These are phyloP conservation scores for Trachelus iudaicus DNA, from an alignment of 2,888 invertebrate genomes.

Conservation along the genomic window DNA sequence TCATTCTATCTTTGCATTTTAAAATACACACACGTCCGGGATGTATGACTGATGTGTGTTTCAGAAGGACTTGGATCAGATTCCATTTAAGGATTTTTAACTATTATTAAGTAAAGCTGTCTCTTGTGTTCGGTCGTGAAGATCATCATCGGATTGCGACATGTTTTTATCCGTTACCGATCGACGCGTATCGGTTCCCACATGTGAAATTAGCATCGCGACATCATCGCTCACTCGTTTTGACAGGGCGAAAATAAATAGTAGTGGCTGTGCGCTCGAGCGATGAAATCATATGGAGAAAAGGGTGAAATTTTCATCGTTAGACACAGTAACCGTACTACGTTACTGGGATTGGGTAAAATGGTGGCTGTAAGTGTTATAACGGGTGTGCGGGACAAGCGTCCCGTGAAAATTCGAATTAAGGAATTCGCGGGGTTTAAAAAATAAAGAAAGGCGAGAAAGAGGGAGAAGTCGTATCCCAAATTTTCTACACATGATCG, in stretches of 20 bases:
- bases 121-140: not conserved
- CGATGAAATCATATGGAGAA: conserved; percentile 21
- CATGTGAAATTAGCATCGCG: conserved; percentile 50
- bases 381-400: not conserved
- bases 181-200: conserved; percentile 38
- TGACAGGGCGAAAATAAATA: conserved; percentile 54
- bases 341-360: not conserved
- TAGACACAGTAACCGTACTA: conserved; percentile 5
- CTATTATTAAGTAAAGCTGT: not conserved
- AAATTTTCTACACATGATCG: conserved; percentile 62
- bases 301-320: conserved; percentile 30
- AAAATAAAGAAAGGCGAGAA: conserved; percentile 8
- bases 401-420: conserved; percentile 46
- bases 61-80: not conserved
- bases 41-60: not conserved
- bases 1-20: not conserved
- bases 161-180: not conserved
- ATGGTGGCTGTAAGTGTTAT: not conserved
- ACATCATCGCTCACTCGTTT: conserved; percentile 56
- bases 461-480: conserved; percentile 19
- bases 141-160: not conserved
- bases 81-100: not conserved
- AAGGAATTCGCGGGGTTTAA: conserved; percentile 42
- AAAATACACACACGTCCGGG: not conserved
- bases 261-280: conserved; percentile 28